A percentile compares a stretch with the other conserved stretches of the same genome.
phyloP scores from a whole-genome alignment of 2,888 invertebrate species.

The Nebria salina region DNA sequence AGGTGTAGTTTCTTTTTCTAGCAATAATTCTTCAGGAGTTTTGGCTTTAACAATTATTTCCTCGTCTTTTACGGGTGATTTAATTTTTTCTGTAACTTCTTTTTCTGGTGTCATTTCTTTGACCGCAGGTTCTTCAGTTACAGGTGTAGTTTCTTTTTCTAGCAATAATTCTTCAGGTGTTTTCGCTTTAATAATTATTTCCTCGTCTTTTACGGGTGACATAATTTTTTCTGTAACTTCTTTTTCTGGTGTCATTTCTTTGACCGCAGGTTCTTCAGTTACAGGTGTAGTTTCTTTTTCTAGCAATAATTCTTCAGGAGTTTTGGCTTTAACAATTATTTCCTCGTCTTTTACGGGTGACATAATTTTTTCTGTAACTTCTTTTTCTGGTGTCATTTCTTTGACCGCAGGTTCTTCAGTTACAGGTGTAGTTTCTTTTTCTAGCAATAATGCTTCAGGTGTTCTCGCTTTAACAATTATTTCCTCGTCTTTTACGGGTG shows the following conservation, averaged over 20 bases:
- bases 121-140: neutral
- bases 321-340: too few relatives aligned
- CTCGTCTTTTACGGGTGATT: constrained; percentile 36
- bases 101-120: constrained; percentile 20
- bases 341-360: too few relatives aligned
- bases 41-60: neutral
- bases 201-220: too few relatives aligned
- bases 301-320: too few relatives aligned
- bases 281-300: too few relatives aligned
- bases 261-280: too few relatives aligned
- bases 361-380: too few relatives aligned
- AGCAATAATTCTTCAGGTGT: neutral
- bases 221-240: too few relatives aligned
- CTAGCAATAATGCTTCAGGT: neutral
- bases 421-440: too few relatives aligned
- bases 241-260: too few relatives aligned
- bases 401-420: too few relatives aligned
- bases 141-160: neutral
- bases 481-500: constrained; percentile 27
- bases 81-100: neutral
- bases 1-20: neutral
- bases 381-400: too few relatives aligned
- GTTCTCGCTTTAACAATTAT: neutral
- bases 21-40: neutral
- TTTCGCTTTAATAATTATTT: neutral